phyloP scores from a whole-genome alignment of 2,888 invertebrate genomes.

The Hyles lineata region DNA sequence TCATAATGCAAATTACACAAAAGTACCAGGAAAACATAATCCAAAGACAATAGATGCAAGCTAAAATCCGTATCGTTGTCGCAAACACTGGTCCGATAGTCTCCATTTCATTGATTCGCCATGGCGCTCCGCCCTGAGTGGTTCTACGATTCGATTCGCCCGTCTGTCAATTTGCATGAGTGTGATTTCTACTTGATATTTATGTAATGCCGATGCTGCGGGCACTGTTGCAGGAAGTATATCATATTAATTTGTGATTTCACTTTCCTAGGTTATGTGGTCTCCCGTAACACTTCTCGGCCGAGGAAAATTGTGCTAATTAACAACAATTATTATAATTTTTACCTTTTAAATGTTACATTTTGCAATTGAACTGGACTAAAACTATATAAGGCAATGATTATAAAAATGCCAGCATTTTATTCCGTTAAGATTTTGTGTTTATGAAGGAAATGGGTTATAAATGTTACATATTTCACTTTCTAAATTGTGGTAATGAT shows the following conservation, averaged over 20 bases:
- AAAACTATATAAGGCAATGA: neutral
- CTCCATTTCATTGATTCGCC: constrained; percentile 56
- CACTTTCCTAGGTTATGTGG: constrained; percentile 17
- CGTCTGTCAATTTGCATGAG: constrained; percentile 42
- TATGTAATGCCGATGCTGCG: constrained; percentile 28
- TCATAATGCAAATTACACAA: neutral
- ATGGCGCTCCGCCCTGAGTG: constrained; percentile 54
- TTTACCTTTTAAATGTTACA: neutral
- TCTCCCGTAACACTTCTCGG: neutral
- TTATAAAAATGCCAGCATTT: neutral
- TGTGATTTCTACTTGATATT: constrained; percentile 51
- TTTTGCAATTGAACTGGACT: neutral
- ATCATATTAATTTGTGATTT: constrained; percentile 24
- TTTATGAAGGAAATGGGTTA: neutral
- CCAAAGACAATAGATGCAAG: neutral
- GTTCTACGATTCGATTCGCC: constrained; percentile 61
- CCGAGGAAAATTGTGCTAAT: neutral
- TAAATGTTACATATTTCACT: neutral
- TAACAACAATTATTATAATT: neutral
- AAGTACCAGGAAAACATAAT: neutral
- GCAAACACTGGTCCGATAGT: constrained; percentile 5
- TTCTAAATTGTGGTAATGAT: constrained; percentile 19
- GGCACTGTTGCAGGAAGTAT: constrained; percentile 17
- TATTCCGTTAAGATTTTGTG: neutral
- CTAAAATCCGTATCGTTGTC: neutral